These are phyloP conservation scores for Centropus unirufus DNA, from an alignment of 2,113 vertebrate species.

Conservation along the genomic window DNA sequence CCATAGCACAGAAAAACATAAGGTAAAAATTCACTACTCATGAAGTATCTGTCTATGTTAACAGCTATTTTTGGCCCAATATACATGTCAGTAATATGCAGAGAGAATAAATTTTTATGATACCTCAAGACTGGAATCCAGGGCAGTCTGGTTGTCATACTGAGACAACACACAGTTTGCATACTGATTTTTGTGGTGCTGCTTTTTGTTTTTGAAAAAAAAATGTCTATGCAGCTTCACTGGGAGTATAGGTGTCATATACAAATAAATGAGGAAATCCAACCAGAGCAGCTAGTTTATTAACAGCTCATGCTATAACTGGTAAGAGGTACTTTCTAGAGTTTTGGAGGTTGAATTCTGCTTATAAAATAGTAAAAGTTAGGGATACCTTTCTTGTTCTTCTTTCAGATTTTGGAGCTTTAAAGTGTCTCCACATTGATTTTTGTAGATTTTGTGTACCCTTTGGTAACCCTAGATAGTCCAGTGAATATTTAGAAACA, in stretches of 20 bases:
- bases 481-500: background rate
- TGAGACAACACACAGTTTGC: background rate
- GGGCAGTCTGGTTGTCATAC: background rate
- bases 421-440: background rate
- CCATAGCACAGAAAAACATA: background rate
- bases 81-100: background rate
- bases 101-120: constrained; percentile 25
- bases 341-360: background rate
- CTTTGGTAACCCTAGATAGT: background rate
- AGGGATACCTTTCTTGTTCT: background rate
- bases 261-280: background rate
- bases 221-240: background rate
- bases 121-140: constrained; percentile 16
- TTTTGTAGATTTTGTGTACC: background rate
- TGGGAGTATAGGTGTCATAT: background rate
- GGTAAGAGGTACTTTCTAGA: background rate
- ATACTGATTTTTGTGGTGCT: background rate
- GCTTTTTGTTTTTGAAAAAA: background rate
- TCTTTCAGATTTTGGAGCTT: background rate
- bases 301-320: background rate
- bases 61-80: constrained; percentile 40
- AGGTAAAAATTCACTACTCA: background rate
- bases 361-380: background rate
- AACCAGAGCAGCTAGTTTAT: background rate
- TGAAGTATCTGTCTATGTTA: background rate